Base-by-base conservation (phyloP, 2,888 invertebrate species). In the Phengaris arion region DNA sequence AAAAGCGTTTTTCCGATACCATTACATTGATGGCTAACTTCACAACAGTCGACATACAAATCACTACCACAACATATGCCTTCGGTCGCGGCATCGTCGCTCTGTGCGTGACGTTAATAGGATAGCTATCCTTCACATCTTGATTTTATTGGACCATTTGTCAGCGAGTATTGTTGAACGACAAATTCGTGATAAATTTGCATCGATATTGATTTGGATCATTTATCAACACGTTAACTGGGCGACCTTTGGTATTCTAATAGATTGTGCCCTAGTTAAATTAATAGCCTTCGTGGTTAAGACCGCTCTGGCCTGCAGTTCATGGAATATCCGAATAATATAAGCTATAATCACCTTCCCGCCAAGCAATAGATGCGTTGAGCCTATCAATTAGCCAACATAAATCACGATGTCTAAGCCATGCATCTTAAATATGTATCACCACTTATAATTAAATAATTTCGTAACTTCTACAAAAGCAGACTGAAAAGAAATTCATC, bases 21-120 rank as follows among this genome's bases (percentile, higher is more conserved):
- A 57, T 59, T 74, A 68, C 76, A 75, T 75, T 57, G 73, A 76
- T 76, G 73, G 70, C 74, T 74, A 77, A 75, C 76, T 77, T 77
- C 74, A 75, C 77, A 80, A 77, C 78, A 74, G 69, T 70, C 13
- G 51, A 76, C 82, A 81, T 84, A 89, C 88, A 89, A 89, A 90
- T 90, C 87, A 86, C 82, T 84, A 85, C 81, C 85, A 84, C 84
- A 84, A 87, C 90, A 89, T 88, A 90, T 87, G 85, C 85, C 81
- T 81, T 85, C 83, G 83, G 84, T 83, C 82, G 82, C 82, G 82
- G 82, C 82, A 82, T 83, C 84, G 87, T 85, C 86, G 89, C 84
- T 88, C 86, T 90, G 89, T 84, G 83, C 82, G 85, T 85, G 91
- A 90, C 91, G 85, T 88, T 89, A 90, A 91, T 90, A 87, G 89